Evolutionary conservation across 2,888 invertebrate species (phyloP), one percentile per base, ranked within the genome.

Genomic region (Steinernema carpocapsae): DNA sequence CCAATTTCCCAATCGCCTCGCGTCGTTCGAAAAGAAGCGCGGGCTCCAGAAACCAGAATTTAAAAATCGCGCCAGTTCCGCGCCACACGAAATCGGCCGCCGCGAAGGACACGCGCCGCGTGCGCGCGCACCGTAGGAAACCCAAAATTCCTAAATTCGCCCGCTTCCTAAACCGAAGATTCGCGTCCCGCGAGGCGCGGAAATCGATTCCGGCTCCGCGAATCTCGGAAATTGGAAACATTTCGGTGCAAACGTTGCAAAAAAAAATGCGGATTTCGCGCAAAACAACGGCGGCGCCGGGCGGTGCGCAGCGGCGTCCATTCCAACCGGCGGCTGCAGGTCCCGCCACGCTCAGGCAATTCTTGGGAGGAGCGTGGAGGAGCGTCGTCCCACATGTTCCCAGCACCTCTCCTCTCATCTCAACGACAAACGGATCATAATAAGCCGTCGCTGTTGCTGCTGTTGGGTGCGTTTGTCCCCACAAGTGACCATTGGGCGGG

Each of bases 31-130:
- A 37, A 37, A 37, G 37, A 37, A 37, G 37, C 37, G 43, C 43
- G 48, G 48, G 48, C 48, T 48, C 19, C 48, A 48, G 48, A 48
- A 19, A 48, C 48, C 48, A 48, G 48, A 64, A 64, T 64, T 64
- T 32, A 64, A 64, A 64, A 64, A 64, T 64, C 64, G 64, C 64
- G 64, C 64, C 64, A 64, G 64, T 64, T 64, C 32, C 29, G 10
- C 29, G 24, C 32, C 64, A 4, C 37, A 37, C 4, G 4, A 37
- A 37, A 37, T 37, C 37, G 3, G 4, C 48, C 17, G 19, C 48
- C 19, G 48, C 48, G 7, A 48, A 37, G 37, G 37, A 19, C 48
- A 48, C 48, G 48, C 64, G 64, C 7, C 64, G 64, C 64, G 26
- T 12, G 26, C 64, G 52, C 37, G 64, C 64, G 37, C 29, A 64